Base-by-base conservation (phyloP, 2,113 vertebrate genomes). In the Empidonax alnorum region DNA sequence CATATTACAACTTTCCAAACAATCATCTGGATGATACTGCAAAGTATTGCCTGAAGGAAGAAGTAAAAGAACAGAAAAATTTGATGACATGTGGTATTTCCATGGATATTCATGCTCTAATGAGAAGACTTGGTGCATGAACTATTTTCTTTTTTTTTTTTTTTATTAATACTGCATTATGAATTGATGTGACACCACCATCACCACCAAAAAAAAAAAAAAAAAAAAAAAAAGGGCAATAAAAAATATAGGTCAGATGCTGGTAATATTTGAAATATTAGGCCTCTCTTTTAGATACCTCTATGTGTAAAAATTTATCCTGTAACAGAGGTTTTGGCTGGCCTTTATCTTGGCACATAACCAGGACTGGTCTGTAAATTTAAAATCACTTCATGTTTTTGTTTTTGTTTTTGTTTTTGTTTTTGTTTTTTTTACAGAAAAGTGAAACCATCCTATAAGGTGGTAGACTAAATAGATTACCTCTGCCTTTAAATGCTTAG, bases 1-100 rank as follows among this genome's bases (percentile, higher is more conserved):
- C 50, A 52, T 93, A 89, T 85, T 94, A 94, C 67, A 90, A 92
- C 80, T 94, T 97, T 94, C 67, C 74, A 96, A 94, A 96, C 77
- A 96, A 89, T 96, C 69, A 67, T 79, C 58, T 69, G 74, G 76
- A 84, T 96, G 82, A 89, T 94, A 96, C 93, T 94, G 71, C 53
- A 93, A 96, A 89, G 53, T 85, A 74, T 75, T 84, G 85, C 74
- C 94, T 78, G 52, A 89, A 94, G 71, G 73, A 80, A 91, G 30
- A 92, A 91, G 33, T 6, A 80, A 79, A 87, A 82, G 47, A 92
- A 66, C 13, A 65, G 66, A 85, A 92, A 76, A 94, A 92, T 89
- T 44, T 91, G 56, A 87, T 96, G 69, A 77, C 9, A 30, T 33
- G 9, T 58, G 35, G 58, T 74, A 91, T 75, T 97, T 85, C 58